Base-by-base conservation (phyloP, 1,140 invertebrate genomes). In the Aphidius ervi region DNA sequence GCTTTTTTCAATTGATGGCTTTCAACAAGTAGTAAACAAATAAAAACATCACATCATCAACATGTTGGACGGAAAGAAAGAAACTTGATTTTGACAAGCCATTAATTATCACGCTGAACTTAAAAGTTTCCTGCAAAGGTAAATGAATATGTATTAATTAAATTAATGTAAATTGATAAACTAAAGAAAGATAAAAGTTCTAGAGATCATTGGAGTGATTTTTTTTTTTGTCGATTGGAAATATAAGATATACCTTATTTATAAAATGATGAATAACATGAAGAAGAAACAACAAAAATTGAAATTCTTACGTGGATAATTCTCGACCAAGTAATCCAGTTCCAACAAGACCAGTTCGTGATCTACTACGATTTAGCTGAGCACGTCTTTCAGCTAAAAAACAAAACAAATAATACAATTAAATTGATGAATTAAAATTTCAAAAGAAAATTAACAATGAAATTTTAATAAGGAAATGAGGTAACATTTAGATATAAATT, bases 281-380 rank as follows among this genome's bases (percentile, higher is more conserved):
- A 46, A 58, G 43, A 43, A 41, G 10, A 59, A 50, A 57, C 23
- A 31, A 31, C 23, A 31, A 31, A 31, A 31, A 54, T 58, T 53
- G 9, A n/a, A 41, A 9, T 59, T 53, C 78, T 82, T 75, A 85
- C 83, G 82, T 83, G 52, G 81, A 82, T 66, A 84, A 75, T 79
- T 85, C 83, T 75, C 83, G 80, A 62, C 80, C 83, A 46, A 81
- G 72, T 52, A 81, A 75, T 58, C 80, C 82, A 59, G 75, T 72
- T 65, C 84, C 85, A 58, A 87, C 85, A 46, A 90, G 81, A 54
- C 89, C 89, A 46, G 89, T 90, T 65, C 91, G 80, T 6, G 92
- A 94, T 62, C 93, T 80, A 69, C 91, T 93, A 65, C 93, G 78
- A 72, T 92, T 93, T 61, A 95, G 77, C 77, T 94, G 91, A 16